These are phyloP conservation scores for Rhodeus uyekii DNA, from an alignment of 2,797 vertebrate species.

Conservation along the genomic window DNA sequence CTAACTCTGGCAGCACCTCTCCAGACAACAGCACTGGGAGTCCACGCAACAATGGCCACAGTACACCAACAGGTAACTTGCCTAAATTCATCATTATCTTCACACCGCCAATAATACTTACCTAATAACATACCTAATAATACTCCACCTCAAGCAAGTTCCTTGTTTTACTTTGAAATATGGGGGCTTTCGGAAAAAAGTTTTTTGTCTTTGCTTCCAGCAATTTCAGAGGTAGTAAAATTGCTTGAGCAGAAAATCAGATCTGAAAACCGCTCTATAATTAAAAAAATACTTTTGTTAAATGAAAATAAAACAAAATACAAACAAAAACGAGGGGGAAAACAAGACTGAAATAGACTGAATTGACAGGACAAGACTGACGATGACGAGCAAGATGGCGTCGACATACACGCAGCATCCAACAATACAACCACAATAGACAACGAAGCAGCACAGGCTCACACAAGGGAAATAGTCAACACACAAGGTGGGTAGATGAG, in stretches of 20 bases:
- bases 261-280: not conserved
- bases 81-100: not conserved
- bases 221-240: not conserved
- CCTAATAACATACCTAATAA: too few relatives aligned
- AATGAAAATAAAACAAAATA: too few relatives aligned
- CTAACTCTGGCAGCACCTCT: conserved; percentile 72
- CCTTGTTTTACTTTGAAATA: not conserved
- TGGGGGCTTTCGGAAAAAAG: not conserved
- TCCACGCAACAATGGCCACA: conserved; percentile 66
- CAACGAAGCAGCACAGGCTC: too few relatives aligned
- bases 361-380: too few relatives aligned
- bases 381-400: too few relatives aligned
- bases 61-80: conserved; percentile 67
- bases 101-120: not conserved
- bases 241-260: not conserved
- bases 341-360: too few relatives aligned
- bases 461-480: too few relatives aligned
- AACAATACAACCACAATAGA: too few relatives aligned
- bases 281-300: too few relatives aligned
- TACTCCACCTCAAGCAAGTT: not conserved
- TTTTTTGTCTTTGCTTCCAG: not conserved
- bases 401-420: too few relatives aligned
- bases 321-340: too few relatives aligned
- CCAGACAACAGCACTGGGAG: conserved; percentile 74
- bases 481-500: too few relatives aligned